Evolutionary conservation across 2,888 invertebrate genomes (phyloP).

Genomic region (Patella caerulea): DNA sequence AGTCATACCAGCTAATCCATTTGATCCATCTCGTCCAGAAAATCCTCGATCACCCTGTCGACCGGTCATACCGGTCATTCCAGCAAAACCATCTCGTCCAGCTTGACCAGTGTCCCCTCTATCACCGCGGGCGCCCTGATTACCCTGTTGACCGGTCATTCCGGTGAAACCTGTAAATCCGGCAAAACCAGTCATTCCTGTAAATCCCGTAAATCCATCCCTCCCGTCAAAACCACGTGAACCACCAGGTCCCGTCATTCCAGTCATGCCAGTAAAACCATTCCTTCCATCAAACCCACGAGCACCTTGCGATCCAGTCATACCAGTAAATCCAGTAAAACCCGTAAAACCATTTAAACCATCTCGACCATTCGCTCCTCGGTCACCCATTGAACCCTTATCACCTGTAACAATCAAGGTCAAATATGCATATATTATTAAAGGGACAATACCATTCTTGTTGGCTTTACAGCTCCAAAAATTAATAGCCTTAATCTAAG

Average conservation of each 20-base stretch:
- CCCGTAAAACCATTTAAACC: constrained; percentile 17
- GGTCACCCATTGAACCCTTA: neutral
- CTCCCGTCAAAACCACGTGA: neutral
- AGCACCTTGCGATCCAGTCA: constrained; percentile 6
- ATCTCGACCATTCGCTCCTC: neutral
- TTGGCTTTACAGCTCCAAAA: too few relatives aligned
- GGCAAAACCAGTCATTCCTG: constrained; percentile 7
- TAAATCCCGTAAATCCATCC: neutral
- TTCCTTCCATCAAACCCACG: neutral
- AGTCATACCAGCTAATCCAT: neutral
- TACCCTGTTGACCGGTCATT: neutral
- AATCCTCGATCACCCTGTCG: neutral
- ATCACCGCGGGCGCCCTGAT: neutral
- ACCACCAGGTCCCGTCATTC: constrained; percentile 8
- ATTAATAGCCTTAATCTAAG: too few relatives aligned
- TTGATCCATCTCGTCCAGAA: neutral
- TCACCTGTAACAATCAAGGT: neutral
- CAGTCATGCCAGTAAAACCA: constrained; percentile 8
- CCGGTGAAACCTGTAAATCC: constrained; percentile 17
- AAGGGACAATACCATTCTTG: too few relatives aligned
- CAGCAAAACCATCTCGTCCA: neutral
- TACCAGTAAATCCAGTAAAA: constrained; percentile 11
- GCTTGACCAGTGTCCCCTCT: neutral
- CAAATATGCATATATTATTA: too few relatives aligned
- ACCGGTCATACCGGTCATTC: neutral